phyloP scores from a whole-genome alignment of 2,797 vertebrate species.

The Premnoplex brunnescens region DNA sequence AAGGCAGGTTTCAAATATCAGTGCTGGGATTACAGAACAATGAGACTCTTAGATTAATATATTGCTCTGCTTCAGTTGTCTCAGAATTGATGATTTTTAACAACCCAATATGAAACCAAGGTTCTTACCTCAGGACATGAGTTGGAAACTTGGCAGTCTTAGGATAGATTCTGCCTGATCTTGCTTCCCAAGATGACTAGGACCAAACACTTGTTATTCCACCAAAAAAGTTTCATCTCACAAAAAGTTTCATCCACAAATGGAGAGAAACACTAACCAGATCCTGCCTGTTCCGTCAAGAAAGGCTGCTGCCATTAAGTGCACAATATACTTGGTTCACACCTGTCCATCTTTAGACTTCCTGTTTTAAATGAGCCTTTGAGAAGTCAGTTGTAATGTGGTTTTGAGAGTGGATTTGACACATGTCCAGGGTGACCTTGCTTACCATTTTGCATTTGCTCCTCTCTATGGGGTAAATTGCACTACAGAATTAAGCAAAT shows the following conservation, averaged over 20 bases:
- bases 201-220: not conserved
- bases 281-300: not conserved
- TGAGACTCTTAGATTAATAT: not conserved
- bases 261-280: not conserved
- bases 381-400: not conserved
- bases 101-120: not conserved
- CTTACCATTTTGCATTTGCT: rapidly evolving
- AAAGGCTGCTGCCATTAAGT: not conserved
- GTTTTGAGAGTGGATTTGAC: not conserved
- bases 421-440: not conserved
- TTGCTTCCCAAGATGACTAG: not conserved
- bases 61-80: not conserved
- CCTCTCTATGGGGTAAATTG: rapidly evolving
- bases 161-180: not conserved
- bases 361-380: not conserved
- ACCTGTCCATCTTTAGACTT: not conserved
- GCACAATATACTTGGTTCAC: rapidly evolving
- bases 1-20: not conserved
- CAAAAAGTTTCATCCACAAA: not conserved
- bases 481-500: not conserved
- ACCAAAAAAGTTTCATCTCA: not conserved
- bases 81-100: not conserved
- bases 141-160: not conserved
- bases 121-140: not conserved
- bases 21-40: not conserved